Conservation (phyloP, 2,888 invertebrate species). For the Cinara cedri region DNA sequence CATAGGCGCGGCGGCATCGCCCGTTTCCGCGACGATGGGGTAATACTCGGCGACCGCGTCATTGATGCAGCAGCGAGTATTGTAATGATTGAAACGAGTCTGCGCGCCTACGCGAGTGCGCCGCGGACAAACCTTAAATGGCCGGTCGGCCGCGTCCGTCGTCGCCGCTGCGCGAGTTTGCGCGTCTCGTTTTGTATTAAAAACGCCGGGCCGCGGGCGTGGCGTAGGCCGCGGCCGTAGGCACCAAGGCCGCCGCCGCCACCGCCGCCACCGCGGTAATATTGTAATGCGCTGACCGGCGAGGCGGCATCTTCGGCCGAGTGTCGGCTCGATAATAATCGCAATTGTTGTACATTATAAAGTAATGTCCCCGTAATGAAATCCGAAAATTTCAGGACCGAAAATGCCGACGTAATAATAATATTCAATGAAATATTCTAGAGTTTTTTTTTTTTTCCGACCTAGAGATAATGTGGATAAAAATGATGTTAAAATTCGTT, state of each 20-base stretch:
- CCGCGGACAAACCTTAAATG: slow-evolving; percentile 55
- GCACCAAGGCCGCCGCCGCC: not conserved
- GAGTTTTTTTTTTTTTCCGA: no score
- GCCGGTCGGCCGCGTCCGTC: slow-evolving; percentile 29
- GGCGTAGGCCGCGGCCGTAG: slow-evolving; percentile 30
- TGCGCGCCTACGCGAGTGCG: slow-evolving; percentile 50
- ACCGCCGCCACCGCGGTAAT: not conserved
- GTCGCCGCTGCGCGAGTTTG: not conserved
- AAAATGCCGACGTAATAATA: no score
- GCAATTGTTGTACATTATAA: no score
- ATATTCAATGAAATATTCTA: not conserved
- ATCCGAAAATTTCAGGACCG: no score
- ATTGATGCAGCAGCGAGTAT: no score
- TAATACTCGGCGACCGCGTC: not conserved
- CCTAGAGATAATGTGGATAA: no score
- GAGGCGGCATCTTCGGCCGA: not conserved
- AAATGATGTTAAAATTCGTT: no score
- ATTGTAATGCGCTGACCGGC: not conserved
- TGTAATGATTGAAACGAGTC: slow-evolving; percentile 32
- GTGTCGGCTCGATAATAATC: no score
- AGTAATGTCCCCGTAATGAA: no score
- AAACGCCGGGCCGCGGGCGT: not conserved
- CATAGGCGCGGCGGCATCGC: slow-evolving; percentile 14
- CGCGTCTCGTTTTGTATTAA: not conserved
- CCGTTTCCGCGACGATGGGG: no score